A percentile compares a stretch with the other conserved stretches of the same genome.
These are phyloP conservation scores for Pandemis cinnamomeana DNA, from an alignment of 2,888 invertebrate genomes.

Conservation along the genomic window DNA sequence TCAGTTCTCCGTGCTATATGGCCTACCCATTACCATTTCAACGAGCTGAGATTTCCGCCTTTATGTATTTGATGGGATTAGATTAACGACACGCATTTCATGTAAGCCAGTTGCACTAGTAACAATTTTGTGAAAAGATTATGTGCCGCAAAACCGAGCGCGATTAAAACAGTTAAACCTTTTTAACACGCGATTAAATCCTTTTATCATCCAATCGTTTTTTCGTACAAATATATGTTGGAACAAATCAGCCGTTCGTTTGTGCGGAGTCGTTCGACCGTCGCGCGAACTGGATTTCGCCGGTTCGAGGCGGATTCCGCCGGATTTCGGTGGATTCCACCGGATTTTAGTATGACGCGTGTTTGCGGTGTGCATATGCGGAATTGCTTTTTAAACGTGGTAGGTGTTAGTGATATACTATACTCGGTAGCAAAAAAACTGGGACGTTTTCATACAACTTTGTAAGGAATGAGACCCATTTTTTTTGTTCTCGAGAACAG, in stretches of 20 bases:
- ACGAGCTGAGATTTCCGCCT: no score
- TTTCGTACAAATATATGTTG: slow-evolving; percentile 68
- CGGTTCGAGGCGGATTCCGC: slow-evolving; percentile 7
- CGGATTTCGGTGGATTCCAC: slow-evolving; percentile 22
- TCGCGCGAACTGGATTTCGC: slow-evolving; percentile 43
- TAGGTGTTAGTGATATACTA: slow-evolving; percentile 31
- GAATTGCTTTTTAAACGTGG: slow-evolving; percentile 22
- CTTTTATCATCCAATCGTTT: slow-evolving; percentile 4
- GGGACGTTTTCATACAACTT: no score
- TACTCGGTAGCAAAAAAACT: no score
- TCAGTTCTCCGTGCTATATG: no score
- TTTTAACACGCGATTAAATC: slow-evolving; percentile 13
- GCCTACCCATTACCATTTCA: no score
- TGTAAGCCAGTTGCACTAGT: no score
- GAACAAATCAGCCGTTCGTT: slow-evolving; percentile 66
- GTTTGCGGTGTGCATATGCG: slow-evolving; percentile 23
- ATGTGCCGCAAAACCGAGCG: no score
- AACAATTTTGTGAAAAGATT: not conserved
- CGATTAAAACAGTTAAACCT: not conserved
- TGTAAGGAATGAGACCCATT: no score
- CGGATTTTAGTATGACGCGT: slow-evolving; percentile 29
- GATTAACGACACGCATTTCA: no score
- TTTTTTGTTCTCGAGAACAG: no score
- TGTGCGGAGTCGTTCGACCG: slow-evolving; percentile 41
- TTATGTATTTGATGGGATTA: no score